A percentile compares a stretch with the other conserved stretches of the same genome.
phyloP scores from a whole-genome alignment of 2,797 vertebrate genomes.

The Geotrypetes seraphini region DNA sequence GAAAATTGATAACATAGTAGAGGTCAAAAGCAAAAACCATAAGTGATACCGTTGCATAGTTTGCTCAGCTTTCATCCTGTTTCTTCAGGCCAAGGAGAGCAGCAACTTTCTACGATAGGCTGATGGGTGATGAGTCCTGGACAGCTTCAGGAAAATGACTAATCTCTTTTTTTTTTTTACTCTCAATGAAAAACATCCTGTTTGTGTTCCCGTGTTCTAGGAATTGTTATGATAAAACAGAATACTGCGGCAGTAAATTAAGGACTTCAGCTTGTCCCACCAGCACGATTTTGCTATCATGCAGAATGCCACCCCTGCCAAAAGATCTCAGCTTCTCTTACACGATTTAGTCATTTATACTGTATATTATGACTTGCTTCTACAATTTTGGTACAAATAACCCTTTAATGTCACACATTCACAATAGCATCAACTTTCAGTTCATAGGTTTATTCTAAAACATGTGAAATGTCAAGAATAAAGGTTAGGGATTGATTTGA shows the following conservation, averaged over 20 bases:
- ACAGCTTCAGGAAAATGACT: slow-evolving; percentile 16
- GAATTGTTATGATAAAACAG: slow-evolving; percentile 27
- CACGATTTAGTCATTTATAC: not conserved
- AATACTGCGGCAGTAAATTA: slow-evolving; percentile 24
- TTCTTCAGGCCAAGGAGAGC: slow-evolving; percentile 2
- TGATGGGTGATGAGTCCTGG: slow-evolving; percentile 25
- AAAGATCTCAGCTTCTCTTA: not conserved
- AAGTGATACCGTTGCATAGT: too few relatives aligned
- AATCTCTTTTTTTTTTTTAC: slow-evolving; percentile 31
- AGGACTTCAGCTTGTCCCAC: slow-evolving; percentile 19
- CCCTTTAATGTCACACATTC: too few relatives aligned
- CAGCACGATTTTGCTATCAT: slow-evolving; percentile 10
- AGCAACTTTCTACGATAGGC: slow-evolving; percentile 15
- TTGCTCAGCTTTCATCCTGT: slow-evolving; percentile 9
- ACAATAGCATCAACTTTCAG: too few relatives aligned
- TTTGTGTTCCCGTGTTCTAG: slow-evolving; percentile 25
- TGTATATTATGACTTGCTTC: too few relatives aligned
- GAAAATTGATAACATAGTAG: too few relatives aligned
- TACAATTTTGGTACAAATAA: too few relatives aligned
- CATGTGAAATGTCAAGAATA: too few relatives aligned
- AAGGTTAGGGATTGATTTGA: too few relatives aligned
- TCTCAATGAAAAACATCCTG: slow-evolving; percentile 36
- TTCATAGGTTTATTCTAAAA: too few relatives aligned
- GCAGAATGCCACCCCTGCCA: not conserved
- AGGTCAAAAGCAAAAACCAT: too few relatives aligned